A percentile compares a stretch with the other conserved stretches of the same genome.
Conservation (phyloP, 2,797 vertebrate genomes). For the Poecilia picta region DNA sequence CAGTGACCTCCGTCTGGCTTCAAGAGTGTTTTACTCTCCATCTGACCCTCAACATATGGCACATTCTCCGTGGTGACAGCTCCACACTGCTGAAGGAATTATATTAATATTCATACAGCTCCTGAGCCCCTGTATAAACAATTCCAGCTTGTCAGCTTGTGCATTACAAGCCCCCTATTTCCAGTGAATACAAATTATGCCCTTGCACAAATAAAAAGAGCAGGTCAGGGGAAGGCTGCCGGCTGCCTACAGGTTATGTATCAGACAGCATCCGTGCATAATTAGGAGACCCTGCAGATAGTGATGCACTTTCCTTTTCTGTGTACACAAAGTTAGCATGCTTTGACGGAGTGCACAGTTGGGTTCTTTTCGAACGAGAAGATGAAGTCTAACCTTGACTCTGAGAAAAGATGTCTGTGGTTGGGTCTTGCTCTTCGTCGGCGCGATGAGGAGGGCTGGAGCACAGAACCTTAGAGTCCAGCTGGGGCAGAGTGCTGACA, state of each 20-base stretch:
- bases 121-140: conserved; percentile 63
- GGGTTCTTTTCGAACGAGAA: background rate
- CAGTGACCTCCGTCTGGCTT: conserved; percentile 63
- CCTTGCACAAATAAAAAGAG: conserved; percentile 67
- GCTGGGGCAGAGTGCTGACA: conserved; percentile 84
- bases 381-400: conserved; percentile 82
- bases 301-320: conserved; percentile 3
- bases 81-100: conserved; percentile 48
- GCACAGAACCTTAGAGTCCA: conserved; percentile 71
- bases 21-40: conserved; percentile 33
- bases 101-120: conserved; percentile 76
- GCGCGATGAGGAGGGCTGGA: conserved; percentile 83
- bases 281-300: conserved; percentile 48
- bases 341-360: background rate
- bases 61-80: conserved; percentile 54
- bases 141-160: conserved; percentile 63
- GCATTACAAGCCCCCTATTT: conserved; percentile 50
- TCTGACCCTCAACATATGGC: conserved; percentile 59
- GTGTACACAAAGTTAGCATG: background rate
- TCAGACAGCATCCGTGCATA: conserved; percentile 59
- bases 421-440: conserved; percentile 70
- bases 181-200: conserved; percentile 74
- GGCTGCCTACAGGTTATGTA: conserved; percentile 62
- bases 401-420: conserved; percentile 83
- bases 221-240: conserved; percentile 61